Percentiles rank a stretch among this genome's conserved stretches.
These are phyloP conservation scores for Nymphalis c-album DNA, from an alignment of 2,888 invertebrate species.

Conservation along the genomic window DNA sequence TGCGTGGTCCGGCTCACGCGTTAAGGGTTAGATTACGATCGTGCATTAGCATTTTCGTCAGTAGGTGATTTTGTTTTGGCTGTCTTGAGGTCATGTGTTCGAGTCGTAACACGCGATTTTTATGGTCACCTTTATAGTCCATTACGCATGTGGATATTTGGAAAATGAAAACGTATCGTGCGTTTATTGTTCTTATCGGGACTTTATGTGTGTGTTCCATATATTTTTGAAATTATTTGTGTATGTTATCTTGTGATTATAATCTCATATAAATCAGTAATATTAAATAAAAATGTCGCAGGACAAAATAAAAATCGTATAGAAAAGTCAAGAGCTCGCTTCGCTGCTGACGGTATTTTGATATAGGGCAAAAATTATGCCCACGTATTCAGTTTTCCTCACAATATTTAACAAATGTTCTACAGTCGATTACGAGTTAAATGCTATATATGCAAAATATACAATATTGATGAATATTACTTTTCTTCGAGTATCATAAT, in stretches of 20 bases:
- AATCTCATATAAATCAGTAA: conserved; percentile 4
- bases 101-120: conserved; percentile 61
- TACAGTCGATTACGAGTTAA: no score
- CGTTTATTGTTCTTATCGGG: conserved; percentile 21
- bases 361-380: no score
- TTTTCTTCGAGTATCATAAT: no score
- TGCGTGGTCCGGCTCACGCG: conserved; percentile 77
- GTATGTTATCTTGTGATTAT: background rate
- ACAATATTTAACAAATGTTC: no score
- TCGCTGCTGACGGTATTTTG: no score
- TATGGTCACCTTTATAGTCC: conserved; percentile 34
- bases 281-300: background rate
- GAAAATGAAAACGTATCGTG: conserved; percentile 32
- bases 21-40: conserved; percentile 68
- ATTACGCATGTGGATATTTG: conserved; percentile 36
- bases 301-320: no score
- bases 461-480: no score
- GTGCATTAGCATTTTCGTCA: conserved; percentile 75
- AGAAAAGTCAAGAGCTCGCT: no score
- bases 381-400: no score
- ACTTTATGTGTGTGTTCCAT: conserved; percentile 19
- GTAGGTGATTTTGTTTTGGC: conserved; percentile 50
- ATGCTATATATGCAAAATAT: no score
- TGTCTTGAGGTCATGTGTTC: conserved; percentile 76
- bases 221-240: conserved; percentile 2